Evolutionary conservation across 2,888 invertebrate genomes (phyloP), one percentile per base, ranked within the genome.

Genomic region (Gymnoscelis rufifasciata): DNA sequence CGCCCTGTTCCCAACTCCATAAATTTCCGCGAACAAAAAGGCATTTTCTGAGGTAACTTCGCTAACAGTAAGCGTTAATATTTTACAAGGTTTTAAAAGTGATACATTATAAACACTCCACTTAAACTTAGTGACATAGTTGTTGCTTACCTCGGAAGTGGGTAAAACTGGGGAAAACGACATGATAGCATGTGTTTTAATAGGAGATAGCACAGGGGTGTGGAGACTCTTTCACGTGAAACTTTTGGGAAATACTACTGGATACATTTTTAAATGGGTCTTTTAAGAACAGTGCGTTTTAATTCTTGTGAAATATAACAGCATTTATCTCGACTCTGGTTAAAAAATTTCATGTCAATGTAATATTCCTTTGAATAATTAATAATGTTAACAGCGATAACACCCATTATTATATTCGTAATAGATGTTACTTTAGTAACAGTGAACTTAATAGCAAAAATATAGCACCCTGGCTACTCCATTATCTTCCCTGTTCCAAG

Each of bases 401-500:
- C 5, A 19, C 19, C 19, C 19, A 2, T 19, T 19, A 19, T n/a
- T n/a, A n/a, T n/a, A n/a, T n/a, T n/a, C n/a, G n/a, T n/a, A n/a
- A n/a, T 5, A 19, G 3, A 2, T 19, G 19, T 2, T 19, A 19
- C 19, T 19, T 19, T 3, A 19, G 19, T 19, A 19, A 19, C 19
- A 19, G n/a, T n/a, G n/a, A n/a, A n/a, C n/a, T n/a, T n/a, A n/a
- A n/a, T n/a, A n/a, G n/a, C n/a, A n/a, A n/a, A n/a, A n/a, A n/a
- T n/a, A n/a, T n/a, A n/a, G n/a, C n/a, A n/a, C n/a, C n/a, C n/a
- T n/a, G 14, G 14, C 31, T 4, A 47, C 72, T 78, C 78, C 55
- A 71, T 44, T 43, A 39, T 30, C 51, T 54, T 54, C 48, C 12
- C 29, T 71, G 57, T 71, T 64, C 69, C 44, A 51, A 54, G 51